Evolutionary conservation across 2,888 invertebrate species (phyloP).

Genomic region (Nomada ferruginata): DNA sequence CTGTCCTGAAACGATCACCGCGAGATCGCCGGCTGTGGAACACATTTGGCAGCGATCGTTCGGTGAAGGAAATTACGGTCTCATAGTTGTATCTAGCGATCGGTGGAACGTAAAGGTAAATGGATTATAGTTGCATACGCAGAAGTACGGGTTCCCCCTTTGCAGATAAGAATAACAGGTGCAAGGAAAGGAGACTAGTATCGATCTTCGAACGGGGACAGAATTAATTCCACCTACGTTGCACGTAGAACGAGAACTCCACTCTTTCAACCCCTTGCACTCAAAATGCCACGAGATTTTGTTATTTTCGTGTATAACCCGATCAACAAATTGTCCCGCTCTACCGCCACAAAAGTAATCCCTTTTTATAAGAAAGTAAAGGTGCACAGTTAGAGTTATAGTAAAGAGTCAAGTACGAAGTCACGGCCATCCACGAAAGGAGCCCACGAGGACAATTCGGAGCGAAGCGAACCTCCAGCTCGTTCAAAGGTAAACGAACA

Average conservation of each 20-base stretch:
- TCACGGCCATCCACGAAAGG: background rate
- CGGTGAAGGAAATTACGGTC: slow-evolving; percentile 16
- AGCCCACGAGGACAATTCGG: slow-evolving; percentile 1
- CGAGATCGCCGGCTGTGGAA: slow-evolving; percentile 20
- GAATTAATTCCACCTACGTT: background rate
- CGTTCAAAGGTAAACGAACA: background rate
- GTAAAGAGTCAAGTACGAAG: too few relatives aligned
- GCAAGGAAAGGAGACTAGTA: background rate
- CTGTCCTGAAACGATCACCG: slow-evolving; percentile 43
- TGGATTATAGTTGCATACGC: background rate
- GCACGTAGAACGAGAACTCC: background rate
- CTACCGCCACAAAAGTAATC: too few relatives aligned
- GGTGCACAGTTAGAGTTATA: too few relatives aligned
- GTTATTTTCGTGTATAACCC: too few relatives aligned
- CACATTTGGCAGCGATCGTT: slow-evolving; percentile 42
- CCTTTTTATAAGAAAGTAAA: too few relatives aligned
- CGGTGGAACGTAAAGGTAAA: background rate
- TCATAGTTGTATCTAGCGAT: slow-evolving; percentile 3
- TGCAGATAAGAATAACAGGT: slow-evolving; percentile 2
- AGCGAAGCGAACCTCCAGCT: background rate
- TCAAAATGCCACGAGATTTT: too few relatives aligned
- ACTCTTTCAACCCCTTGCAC: background rate
- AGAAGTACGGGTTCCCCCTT: background rate
- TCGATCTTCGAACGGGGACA: background rate
- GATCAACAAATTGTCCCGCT: too few relatives aligned